Percentiles rank a stretch among this genome's conserved stretches.
Conservation (phyloP, 2,113 vertebrate genomes). For the Myiagra hebetior region DNA sequence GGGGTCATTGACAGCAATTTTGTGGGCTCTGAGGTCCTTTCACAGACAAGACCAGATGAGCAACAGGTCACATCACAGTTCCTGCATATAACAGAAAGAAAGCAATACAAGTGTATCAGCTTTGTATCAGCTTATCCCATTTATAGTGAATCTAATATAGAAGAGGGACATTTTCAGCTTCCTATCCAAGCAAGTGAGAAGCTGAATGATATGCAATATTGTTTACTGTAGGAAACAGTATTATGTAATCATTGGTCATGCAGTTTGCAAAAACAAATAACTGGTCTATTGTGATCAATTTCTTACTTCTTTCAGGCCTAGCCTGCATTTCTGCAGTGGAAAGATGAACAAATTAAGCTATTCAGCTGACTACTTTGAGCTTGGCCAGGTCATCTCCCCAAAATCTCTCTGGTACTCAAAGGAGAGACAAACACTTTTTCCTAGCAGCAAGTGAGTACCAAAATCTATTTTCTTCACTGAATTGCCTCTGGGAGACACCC, state of each 20-base stretch:
- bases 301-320: not conserved
- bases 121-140: not conserved
- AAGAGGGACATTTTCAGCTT: not conserved
- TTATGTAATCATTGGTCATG: not conserved
- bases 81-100: not conserved
- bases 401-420: not conserved
- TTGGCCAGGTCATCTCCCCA: not conserved
- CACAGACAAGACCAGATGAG: not conserved
- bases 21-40: not conserved
- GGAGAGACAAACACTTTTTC: not conserved
- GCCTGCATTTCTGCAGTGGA: not conserved
- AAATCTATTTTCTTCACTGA: not conserved
- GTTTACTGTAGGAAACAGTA: not conserved
- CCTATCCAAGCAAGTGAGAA: not conserved
- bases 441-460: not conserved
- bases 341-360: not conserved
- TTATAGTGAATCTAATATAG: not conserved
- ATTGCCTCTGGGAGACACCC: not conserved
- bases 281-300: not conserved
- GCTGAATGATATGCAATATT: not conserved
- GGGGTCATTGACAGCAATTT: not conserved
- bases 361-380: not conserved
- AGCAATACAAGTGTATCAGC: not conserved
- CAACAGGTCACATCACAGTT: not conserved
- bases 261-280: not conserved